A percentile compares a stretch with the other conserved stretches of the same genome.
Evolutionary conservation across 2,113 vertebrate genomes (phyloP).

Genomic region (Cynocephalus volans): DNA sequence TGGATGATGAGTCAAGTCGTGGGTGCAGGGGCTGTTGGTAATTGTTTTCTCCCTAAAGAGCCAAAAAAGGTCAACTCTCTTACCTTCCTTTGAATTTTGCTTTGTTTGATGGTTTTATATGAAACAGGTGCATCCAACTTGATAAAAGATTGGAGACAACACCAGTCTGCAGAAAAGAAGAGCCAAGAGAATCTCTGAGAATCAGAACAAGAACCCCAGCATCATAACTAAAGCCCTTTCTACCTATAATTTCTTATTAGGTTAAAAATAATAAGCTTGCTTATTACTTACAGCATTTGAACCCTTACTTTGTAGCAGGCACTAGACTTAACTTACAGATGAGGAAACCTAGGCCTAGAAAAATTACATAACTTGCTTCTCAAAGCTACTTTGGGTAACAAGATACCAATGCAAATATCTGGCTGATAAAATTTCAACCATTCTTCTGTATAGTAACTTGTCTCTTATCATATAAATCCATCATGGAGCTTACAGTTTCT

Average conservation of each 20-base stretch:
- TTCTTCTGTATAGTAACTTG: neutral
- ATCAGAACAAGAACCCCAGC: neutral
- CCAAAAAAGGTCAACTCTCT: neutral
- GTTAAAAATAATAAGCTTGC: neutral
- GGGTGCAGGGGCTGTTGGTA: fast-evolving
- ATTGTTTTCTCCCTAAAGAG: neutral
- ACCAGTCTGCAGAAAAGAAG: neutral
- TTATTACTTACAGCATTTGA: neutral
- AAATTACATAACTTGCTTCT: neutral
- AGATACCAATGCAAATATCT: neutral
- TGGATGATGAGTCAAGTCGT: too few relatives aligned
- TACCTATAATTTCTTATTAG: neutral
- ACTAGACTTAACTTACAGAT: neutral
- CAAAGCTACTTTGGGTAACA: neutral
- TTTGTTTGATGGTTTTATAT: neutral
- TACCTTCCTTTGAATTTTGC: neutral
- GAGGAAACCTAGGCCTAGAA: neutral
- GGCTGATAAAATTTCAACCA: neutral
- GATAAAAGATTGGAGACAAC: neutral
- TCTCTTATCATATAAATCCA: neutral
- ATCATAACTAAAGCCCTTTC: neutral
- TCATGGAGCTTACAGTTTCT: neutral
- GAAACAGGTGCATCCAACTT: neutral
- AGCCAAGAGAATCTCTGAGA: neutral
- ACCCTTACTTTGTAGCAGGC: neutral